phyloP scores from a whole-genome alignment of 2,797 vertebrate species.

The Adelosebastes latens region DNA sequence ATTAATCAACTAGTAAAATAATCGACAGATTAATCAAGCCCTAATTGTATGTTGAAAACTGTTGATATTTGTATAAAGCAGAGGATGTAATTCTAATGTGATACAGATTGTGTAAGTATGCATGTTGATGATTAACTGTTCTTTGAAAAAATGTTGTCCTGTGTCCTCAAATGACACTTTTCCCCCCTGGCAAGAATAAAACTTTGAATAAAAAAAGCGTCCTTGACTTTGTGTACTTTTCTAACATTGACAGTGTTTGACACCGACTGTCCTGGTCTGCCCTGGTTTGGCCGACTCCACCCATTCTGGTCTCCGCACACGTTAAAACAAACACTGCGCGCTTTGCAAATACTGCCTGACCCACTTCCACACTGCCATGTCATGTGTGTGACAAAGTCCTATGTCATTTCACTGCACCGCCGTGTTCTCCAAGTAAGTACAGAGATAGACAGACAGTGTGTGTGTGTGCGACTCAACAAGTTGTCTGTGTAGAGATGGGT shows the following conservation, averaged over 20 bases:
- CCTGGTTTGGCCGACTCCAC: conserved; percentile 42
- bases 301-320: conserved; percentile 37
- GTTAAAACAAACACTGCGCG: conserved; percentile 49
- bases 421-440: conserved; percentile 32
- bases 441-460: background rate
- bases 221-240: background rate
- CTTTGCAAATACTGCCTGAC: conserved; percentile 56
- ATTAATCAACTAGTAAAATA: background rate
- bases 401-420: conserved; percentile 21
- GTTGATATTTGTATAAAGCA: background rate
- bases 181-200: background rate
- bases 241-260: conserved; percentile 25
- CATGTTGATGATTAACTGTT: background rate
- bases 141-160: background rate
- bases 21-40: background rate
- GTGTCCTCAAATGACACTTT: background rate
- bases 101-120: background rate
- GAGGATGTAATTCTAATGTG: background rate
- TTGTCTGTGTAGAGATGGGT: background rate
- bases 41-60: background rate
- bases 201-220: background rate
- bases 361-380: conserved; percentile 56
- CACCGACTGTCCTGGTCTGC: conserved; percentile 9
- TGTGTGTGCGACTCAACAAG: background rate
- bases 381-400: conserved; percentile 59